phyloP scores from a whole-genome alignment of 2,113 vertebrate genomes.

The Gymnogyps californianus region DNA sequence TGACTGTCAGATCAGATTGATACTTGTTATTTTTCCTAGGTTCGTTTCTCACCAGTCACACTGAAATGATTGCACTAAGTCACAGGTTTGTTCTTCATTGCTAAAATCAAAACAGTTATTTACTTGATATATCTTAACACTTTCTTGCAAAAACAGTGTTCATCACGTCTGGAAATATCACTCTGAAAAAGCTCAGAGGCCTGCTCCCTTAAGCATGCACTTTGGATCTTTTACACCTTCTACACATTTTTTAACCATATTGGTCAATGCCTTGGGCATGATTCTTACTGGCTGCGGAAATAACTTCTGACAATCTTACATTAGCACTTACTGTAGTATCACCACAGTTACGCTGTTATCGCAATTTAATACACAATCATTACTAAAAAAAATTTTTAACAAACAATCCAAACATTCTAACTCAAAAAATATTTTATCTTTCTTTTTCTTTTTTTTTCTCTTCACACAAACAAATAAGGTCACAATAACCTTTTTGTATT shows the following conservation, averaged over 20 bases:
- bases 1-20: not conserved
- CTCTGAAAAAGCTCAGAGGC: not conserved
- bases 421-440: not conserved
- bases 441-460: not conserved
- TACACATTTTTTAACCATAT: not conserved
- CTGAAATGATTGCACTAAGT: not conserved
- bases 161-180: not conserved
- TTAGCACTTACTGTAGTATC: not conserved
- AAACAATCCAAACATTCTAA: not conserved
- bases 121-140: not conserved
- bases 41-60: not conserved
- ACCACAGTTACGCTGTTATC: not conserved
- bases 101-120: slow-evolving; percentile 4
- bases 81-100: not conserved
- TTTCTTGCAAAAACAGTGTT: not conserved
- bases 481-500: not conserved
- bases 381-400: not conserved
- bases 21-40: not conserved
- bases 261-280: not conserved
- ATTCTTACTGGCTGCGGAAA: not conserved
- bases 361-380: not conserved
- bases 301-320: not conserved
- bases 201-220: not conserved
- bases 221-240: not conserved
- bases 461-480: not conserved